phyloP scores from a whole-genome alignment of 2,888 invertebrate genomes.

The Thelaira solivaga region DNA sequence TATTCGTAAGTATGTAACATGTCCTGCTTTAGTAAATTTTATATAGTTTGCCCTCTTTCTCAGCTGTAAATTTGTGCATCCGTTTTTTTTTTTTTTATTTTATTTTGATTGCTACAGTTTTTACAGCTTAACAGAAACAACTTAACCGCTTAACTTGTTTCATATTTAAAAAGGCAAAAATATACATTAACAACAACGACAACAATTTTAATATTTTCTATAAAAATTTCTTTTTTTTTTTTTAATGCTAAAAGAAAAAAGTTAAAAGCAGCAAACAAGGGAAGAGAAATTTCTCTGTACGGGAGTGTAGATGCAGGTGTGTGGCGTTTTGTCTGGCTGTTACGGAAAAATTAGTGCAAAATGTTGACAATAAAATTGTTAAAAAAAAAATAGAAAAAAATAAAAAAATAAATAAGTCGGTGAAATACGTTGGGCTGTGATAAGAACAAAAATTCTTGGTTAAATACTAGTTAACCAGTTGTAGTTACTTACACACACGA shows the following conservation, averaged over 20 bases:
- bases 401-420: not conserved
- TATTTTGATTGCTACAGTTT: constrained; percentile 40
- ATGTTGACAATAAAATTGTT: constrained; percentile 64
- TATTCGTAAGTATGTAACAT: constrained; percentile 6
- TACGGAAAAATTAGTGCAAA: constrained; percentile 70
- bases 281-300: constrained; percentile 11
- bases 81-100: too few species aligned
- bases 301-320: too few species aligned
- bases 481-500: too few species aligned
- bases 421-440: too few species aligned
- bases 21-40: not conserved
- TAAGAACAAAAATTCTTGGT: too few species aligned
- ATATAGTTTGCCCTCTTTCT: constrained; percentile 19
- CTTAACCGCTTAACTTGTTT: constrained; percentile 58
- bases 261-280: not conserved
- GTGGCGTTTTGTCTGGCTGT: constrained; percentile 3
- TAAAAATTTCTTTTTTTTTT: too few species aligned
- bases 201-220: constrained; percentile 19
- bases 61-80: constrained; percentile 29
- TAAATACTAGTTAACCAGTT: too few species aligned
- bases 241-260: constrained; percentile 15
- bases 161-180: constrained; percentile 34
- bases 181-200: not conserved
- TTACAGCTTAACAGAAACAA: constrained; percentile 35
- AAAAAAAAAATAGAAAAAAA: not conserved